A percentile compares a stretch with the other conserved stretches of the same genome.
phyloP scores from a whole-genome alignment of 2,888 invertebrate genomes.

The Nudaria mundana region DNA sequence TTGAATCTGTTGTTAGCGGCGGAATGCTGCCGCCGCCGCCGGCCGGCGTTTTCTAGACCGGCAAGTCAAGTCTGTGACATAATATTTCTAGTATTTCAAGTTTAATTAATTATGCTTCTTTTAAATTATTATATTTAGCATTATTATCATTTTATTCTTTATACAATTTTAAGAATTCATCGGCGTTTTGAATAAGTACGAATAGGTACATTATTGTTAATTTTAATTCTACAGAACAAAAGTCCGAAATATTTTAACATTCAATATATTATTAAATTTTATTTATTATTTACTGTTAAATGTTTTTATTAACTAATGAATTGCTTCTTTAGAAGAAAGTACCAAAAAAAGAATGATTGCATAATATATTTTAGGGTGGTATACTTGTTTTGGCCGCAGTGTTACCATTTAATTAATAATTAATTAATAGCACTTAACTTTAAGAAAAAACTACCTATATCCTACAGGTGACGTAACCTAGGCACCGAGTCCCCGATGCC shows the following conservation, averaged over 20 bases:
- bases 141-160: too few relatives aligned
- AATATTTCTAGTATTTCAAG: conserved; percentile 2
- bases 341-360: conserved; percentile 30
- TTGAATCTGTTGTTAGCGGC: neutral
- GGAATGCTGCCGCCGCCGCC: conserved; percentile 1
- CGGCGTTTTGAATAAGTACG: too few relatives aligned
- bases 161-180: too few relatives aligned
- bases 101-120: neutral
- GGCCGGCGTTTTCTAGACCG: conserved; percentile 7
- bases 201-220: too few relatives aligned
- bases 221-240: neutral
- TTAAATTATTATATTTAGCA: neutral
- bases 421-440: conserved; percentile 33
- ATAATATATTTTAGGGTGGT: conserved; percentile 25
- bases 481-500: too few relatives aligned
- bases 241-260: neutral
- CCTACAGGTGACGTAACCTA: conserved; percentile 62
- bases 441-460: too few relatives aligned
- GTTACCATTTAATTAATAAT: conserved; percentile 46
- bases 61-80: neutral
- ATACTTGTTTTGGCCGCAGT: conserved; percentile 36
- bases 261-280: too few relatives aligned
- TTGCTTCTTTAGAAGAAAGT: conserved; percentile 9
- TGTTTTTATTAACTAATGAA: neutral
- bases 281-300: neutral